phyloP scores from a whole-genome alignment of 2,113 vertebrate species.

The Myxocyprinus asiaticus region DNA sequence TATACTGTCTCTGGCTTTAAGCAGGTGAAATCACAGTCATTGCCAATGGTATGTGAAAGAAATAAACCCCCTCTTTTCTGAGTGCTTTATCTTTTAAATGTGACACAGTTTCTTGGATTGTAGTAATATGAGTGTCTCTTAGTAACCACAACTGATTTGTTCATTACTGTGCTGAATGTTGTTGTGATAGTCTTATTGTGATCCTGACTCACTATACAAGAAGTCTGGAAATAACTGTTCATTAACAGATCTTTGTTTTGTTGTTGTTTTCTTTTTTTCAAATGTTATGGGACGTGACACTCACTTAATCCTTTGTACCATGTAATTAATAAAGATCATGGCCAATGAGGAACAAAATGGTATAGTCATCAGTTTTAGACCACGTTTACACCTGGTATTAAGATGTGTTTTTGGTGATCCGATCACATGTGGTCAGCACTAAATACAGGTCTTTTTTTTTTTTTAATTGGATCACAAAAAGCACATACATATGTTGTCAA shows the following conservation, averaged over 20 bases:
- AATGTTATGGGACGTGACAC: too few species aligned
- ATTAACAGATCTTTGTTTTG: conserved; percentile 1
- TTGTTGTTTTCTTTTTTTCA: too few species aligned
- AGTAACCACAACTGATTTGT: conserved; percentile 50
- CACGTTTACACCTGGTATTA: too few species aligned
- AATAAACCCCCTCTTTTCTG: too few species aligned
- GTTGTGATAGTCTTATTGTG: conserved; percentile 11
- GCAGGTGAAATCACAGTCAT: conserved; percentile 6
- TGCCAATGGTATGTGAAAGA: not conserved
- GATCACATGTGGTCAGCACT: not conserved
- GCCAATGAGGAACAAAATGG: not conserved
- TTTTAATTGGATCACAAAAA: too few species aligned
- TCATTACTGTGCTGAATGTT: conserved; percentile 32
- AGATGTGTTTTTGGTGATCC: not conserved
- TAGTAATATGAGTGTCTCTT: conserved; percentile 42
- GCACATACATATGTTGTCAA: too few species aligned
- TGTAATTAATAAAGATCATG: not conserved
- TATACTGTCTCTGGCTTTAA: too few species aligned
- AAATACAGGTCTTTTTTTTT: too few species aligned
- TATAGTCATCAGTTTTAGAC: not conserved
- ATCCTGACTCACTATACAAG: too few species aligned
- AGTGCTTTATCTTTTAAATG: too few species aligned
- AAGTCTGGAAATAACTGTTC: conserved; percentile 23
- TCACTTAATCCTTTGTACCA: conserved; percentile 4
- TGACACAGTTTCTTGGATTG: conserved; percentile 22